These are phyloP conservation scores for Eutrigla gurnardus DNA, from an alignment of 2,797 vertebrate species.

Conservation along the genomic window DNA sequence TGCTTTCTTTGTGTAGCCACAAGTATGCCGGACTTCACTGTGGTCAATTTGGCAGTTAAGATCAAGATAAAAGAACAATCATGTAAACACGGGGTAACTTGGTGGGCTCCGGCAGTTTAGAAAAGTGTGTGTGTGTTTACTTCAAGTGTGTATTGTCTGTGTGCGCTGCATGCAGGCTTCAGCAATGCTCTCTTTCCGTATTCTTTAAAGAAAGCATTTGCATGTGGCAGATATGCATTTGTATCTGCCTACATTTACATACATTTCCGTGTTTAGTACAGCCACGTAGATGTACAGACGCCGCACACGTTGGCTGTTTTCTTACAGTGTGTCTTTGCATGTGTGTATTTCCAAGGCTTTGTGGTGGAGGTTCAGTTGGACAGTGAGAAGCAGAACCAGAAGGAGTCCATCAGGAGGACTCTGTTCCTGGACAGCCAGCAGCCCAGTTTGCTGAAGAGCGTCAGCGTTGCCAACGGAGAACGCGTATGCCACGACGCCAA, in stretches of 20 bases:
- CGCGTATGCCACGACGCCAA: constrained; percentile 85
- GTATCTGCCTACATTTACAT: neutral
- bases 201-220: constrained; percentile 2
- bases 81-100: constrained; percentile 65
- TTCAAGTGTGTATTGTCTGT: constrained; percentile 55
- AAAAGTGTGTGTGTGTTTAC: constrained; percentile 59
- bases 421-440: constrained; percentile 87
- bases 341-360: constrained; percentile 80
- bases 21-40: constrained; percentile 74
- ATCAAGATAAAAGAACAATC: constrained; percentile 75
- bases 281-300: neutral
- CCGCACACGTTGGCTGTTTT: neutral
- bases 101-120: constrained; percentile 56
- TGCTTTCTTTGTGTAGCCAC: constrained; percentile 76
- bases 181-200: constrained; percentile 17
- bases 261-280: constrained; percentile 6
- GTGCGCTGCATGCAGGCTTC: constrained; percentile 26
- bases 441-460: constrained; percentile 78
- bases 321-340: neutral
- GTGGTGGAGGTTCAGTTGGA: constrained; percentile 90
- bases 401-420: constrained; percentile 85
- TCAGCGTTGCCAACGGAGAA: constrained; percentile 82
- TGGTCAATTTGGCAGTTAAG: constrained; percentile 74
- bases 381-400: constrained; percentile 86
- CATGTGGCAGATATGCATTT: constrained; percentile 18